Evolutionary conservation across 1,140 invertebrate genomes (phyloP).

Genomic region (Drosophila murphyi): DNA sequence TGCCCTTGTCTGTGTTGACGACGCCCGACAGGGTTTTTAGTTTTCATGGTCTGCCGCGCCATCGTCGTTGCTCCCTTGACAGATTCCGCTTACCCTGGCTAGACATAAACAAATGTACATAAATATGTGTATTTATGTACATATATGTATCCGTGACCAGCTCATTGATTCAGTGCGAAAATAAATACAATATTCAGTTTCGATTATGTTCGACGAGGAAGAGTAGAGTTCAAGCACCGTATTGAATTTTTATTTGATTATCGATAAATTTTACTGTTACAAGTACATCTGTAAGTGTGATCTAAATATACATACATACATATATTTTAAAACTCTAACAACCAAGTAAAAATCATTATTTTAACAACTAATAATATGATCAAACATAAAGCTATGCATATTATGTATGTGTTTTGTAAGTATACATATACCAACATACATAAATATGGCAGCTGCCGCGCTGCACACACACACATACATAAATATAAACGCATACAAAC

Average conservation of each 20-base stretch:
- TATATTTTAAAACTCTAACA: too few species aligned
- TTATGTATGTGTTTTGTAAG: too few species aligned
- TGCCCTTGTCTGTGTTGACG: conserved; percentile 39
- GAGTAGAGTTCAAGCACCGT: too few species aligned
- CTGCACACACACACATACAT: conserved; percentile 4
- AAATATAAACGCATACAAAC: conserved; percentile 12
- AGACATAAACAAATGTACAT: conserved; percentile 13
- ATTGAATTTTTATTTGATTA: too few species aligned
- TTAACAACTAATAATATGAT: conserved; percentile 20
- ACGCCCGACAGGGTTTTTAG: conserved; percentile 32
- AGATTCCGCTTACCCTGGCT: conserved; percentile 11
- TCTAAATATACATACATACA: too few species aligned
- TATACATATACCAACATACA: not conserved
- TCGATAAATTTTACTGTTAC: not conserved
- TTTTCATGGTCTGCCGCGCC: conserved; percentile 39
- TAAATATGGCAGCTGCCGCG: conserved; percentile 12
- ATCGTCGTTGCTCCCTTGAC: conserved; percentile 47
- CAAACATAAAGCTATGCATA: conserved; percentile 1
- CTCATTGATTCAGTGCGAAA: not conserved
- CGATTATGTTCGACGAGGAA: not conserved
- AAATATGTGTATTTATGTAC: not conserved
- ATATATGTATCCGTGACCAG: not conserved
- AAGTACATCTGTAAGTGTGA: too few species aligned
- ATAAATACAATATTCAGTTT: not conserved
- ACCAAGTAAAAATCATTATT: conserved; percentile 10